Conservation (phyloP, 1,140 invertebrate species). For the Coenobita brevimanus region DNA sequence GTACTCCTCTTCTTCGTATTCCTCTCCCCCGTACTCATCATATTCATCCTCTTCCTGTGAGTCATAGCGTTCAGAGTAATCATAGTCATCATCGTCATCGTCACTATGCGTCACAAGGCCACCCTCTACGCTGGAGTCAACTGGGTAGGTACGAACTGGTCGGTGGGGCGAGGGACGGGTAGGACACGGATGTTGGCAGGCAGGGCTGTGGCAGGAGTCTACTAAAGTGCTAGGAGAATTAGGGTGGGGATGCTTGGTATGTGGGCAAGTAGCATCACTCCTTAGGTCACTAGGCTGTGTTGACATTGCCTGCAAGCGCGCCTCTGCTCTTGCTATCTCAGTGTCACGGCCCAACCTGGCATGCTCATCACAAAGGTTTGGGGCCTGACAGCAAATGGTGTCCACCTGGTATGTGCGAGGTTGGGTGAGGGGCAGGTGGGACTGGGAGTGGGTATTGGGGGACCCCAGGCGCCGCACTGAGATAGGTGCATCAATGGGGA, state of each 20-base stretch:
- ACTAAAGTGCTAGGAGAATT: not conserved
- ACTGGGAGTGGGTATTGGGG: not conserved
- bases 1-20: conserved; percentile 50
- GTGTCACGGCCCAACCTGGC: conserved; percentile 60
- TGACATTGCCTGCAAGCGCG: conserved; percentile 34
- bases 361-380: conserved; percentile 68
- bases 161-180: conserved; percentile 5
- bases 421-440: not conserved
- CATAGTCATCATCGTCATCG: conserved; percentile 57
- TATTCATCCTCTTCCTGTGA: conserved; percentile 4
- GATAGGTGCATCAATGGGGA: conserved; percentile 73
- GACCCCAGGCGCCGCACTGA: conserved; percentile 50
- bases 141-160: conserved; percentile 51
- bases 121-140: conserved; percentile 45
- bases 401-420: conserved; percentile 69
- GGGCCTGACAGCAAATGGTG: conserved; percentile 65
- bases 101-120: conserved; percentile 28
- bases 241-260: not conserved
- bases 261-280: not conserved
- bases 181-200: conserved; percentile 7
- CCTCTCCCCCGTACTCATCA: conserved; percentile 1
- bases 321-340: conserved; percentile 41
- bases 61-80: conserved; percentile 31
- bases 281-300: not conserved
- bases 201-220: conserved; percentile 5